These are phyloP conservation scores for Rosalia funebris DNA, from an alignment of 2,888 invertebrate species.

Conservation along the genomic window DNA sequence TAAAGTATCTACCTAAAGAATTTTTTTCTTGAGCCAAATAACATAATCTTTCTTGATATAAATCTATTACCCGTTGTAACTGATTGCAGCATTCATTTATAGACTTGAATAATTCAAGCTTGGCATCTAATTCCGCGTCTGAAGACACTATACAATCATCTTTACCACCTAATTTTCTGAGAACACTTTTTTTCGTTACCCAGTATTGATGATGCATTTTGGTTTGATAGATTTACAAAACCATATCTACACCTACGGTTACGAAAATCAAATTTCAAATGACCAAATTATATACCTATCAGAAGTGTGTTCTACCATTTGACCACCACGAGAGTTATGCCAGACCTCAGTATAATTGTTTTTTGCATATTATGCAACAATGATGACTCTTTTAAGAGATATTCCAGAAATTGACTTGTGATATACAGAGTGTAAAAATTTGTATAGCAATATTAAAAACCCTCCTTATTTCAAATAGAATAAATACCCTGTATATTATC, in stretches of 20 bases:
- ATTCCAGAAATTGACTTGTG: too few relatives aligned
- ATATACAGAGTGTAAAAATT: too few relatives aligned
- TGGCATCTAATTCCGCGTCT: slow-evolving; percentile 96
- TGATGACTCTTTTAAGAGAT: too few relatives aligned
- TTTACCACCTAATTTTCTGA: slow-evolving; percentile 92
- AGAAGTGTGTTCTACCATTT: background rate
- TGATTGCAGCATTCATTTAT: slow-evolving; percentile 91
- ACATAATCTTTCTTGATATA: slow-evolving; percentile 93
- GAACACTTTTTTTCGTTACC: slow-evolving; percentile 96
- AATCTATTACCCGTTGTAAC: slow-evolving; percentile 87
- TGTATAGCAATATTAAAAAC: too few relatives aligned
- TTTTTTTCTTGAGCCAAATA: slow-evolving; percentile 96
- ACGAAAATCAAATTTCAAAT: background rate
- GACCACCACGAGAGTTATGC: too few relatives aligned
- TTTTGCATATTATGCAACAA: too few relatives aligned
- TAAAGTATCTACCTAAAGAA: slow-evolving; percentile 88
- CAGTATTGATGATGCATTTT: slow-evolving; percentile 94
- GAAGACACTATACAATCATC: slow-evolving; percentile 97
- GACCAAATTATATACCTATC: background rate
- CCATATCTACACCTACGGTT: background rate
- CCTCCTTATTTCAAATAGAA: too few relatives aligned
- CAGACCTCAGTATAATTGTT: too few relatives aligned
- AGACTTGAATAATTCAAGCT: slow-evolving; percentile 91
- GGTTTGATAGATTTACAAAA: background rate
- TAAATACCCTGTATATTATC: too few relatives aligned